Base-by-base conservation (phyloP, 2,797 vertebrate genomes). In the Sebastes kiyomatsui region DNA sequence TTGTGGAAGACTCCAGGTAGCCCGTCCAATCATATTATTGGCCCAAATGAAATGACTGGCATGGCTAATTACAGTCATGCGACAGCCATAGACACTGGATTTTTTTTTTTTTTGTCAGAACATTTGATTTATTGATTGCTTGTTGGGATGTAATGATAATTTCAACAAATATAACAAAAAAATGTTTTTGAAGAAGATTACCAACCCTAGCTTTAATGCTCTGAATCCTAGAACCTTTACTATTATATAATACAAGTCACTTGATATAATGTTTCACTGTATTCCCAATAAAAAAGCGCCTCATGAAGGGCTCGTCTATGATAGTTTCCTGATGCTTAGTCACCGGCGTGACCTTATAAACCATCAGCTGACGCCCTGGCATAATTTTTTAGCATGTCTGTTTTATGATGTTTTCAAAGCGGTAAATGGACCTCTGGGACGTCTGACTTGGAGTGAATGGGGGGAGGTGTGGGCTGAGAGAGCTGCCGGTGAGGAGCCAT, bases 351-450 rank as follows among this genome's bases (percentile, higher is more conserved):
- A 90, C 81, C 81, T 84, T 81, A 77, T 66, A 81, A 89, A 84
- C 83, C 87, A 81, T 90, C 79, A 86, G 84, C 88, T 80, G 76
- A 82, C 68, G 46, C 67, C 74, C 28, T 16, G 52, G 72, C 33
- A 46, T 61, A 32, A 27, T 25, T 76, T 65, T 64, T 61, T 12
- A 67, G 61, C 60, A 38, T 25, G 8, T 55, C 20, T 55, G 61
- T 83, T 89, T 93, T 87, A 90, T 75, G 32, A 78, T 90, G 90
- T 91, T 93, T 88, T 85, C 25, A 86, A 77, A 85, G 86, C 49
- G 9, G 74, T 87, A 70, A 90, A 81, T 75, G 76, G 86, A 76
- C 82, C 81, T 81, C 25, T 76, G 87, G 89, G 85, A 84, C 70
- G 80, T 84, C 83, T 88, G 83, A 82, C 25, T 4, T 58, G 38